Evolutionary conservation across 2,888 invertebrate species (phyloP).

Genomic region (Drosophila hamatofila): DNA sequence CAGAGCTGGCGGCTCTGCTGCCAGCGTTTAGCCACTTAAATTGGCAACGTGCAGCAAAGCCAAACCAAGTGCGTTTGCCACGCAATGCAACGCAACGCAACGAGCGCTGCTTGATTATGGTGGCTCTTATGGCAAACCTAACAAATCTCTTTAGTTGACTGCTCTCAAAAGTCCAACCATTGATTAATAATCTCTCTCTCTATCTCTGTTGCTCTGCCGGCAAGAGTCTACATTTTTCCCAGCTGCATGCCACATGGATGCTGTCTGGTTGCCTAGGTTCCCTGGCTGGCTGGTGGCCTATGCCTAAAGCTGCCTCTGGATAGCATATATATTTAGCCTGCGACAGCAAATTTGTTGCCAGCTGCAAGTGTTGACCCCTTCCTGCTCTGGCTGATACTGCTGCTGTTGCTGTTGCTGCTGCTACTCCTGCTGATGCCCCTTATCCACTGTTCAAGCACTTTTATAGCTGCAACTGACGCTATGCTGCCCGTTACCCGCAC

Average conservation of each 20-base stretch:
- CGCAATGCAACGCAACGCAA: not conserved
- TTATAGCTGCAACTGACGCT: slow-evolving; percentile 34
- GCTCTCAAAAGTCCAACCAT: slow-evolving; percentile 28
- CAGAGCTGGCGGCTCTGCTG: not conserved
- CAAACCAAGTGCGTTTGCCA: slow-evolving; percentile 7
- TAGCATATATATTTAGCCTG: slow-evolving; percentile 68
- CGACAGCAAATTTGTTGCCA: slow-evolving; percentile 70
- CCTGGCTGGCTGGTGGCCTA: slow-evolving; percentile 1
- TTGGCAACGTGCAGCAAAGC: slow-evolving; percentile 20
- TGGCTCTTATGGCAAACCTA: slow-evolving; percentile 12
- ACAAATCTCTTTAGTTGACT: slow-evolving; percentile 32
- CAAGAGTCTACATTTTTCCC: slow-evolving; percentile 16
- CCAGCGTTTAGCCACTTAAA: slow-evolving; percentile 28
- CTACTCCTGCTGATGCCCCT: not conserved
- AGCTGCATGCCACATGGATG: slow-evolving; percentile 9
- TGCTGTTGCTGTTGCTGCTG: not conserved
- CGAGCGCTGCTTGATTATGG: slow-evolving; percentile 28
- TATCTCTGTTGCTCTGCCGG: not conserved
- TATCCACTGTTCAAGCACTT: slow-evolving; percentile 2
- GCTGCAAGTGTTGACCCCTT: slow-evolving; percentile 24
- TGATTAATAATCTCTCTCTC: slow-evolving; percentile 52
- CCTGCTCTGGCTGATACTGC: slow-evolving; percentile 3
- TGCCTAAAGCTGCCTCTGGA: slow-evolving; percentile 52
- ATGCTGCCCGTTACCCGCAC: slow-evolving; percentile 10
- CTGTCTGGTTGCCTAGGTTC: slow-evolving; percentile 4